Percentiles rank a stretch among this genome's conserved stretches.
phyloP scores from a whole-genome alignment of 1,140 invertebrate genomes.

The Phenacoccus solenopsis region DNA sequence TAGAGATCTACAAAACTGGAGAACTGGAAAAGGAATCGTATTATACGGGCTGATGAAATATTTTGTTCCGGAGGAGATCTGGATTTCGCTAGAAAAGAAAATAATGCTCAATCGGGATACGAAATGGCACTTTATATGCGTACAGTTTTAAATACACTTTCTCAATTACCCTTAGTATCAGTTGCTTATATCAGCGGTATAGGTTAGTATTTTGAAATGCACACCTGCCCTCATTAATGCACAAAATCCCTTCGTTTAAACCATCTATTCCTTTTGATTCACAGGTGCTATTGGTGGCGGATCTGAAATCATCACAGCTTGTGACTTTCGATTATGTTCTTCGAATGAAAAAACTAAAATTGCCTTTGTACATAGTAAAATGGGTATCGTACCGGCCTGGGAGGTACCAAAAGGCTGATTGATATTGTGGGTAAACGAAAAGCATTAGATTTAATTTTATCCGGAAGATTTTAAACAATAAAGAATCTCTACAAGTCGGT shows the following conservation, averaged over 20 bases:
- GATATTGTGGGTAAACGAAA: constrained; percentile 35
- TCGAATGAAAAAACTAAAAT: constrained; percentile 31
- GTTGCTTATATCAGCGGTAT: constrained; percentile 41
- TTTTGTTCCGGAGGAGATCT: constrained; percentile 50
- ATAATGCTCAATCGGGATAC: constrained; percentile 33
- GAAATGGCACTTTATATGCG: constrained; percentile 42
- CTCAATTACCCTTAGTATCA: constrained; percentile 39
- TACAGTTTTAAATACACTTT: constrained; percentile 35
- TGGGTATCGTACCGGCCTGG: constrained; percentile 46
- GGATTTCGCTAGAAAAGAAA: constrained; percentile 35
- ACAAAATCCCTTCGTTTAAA: no score
- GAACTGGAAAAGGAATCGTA: constrained; percentile 42
- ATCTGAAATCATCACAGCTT: constrained; percentile 42
- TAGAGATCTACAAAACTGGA: constrained; percentile 37
- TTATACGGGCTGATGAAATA: constrained; percentile 36
- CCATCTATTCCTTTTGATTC: neutral
- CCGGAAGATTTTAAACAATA: constrained; percentile 32
- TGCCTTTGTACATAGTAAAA: constrained; percentile 43
- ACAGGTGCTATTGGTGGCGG: constrained; percentile 43
- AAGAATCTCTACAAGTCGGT: constrained; percentile 35
- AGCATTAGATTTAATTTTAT: constrained; percentile 37
- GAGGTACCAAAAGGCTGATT: constrained; percentile 38
- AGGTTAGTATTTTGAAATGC: constrained; percentile 22
- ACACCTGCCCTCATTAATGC: neutral
- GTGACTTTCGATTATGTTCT: constrained; percentile 42